These are phyloP conservation scores for Leptura quadrifasciata DNA, from an alignment of 2,888 invertebrate species.

Conservation along the genomic window DNA sequence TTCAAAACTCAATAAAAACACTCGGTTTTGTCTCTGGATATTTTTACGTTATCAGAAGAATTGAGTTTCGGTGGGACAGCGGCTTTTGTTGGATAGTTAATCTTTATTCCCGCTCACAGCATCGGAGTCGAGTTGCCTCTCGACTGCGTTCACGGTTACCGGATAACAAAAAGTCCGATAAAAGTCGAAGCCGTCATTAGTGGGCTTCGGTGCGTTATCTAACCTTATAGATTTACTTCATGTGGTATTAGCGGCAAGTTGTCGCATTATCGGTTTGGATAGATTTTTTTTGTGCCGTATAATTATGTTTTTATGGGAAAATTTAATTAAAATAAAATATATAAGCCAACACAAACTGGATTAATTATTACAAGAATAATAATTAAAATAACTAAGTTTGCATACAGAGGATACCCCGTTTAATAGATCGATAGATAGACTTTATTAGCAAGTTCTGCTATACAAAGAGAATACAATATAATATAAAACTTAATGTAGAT, in stretches of 20 bases:
- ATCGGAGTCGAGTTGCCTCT: not conserved
- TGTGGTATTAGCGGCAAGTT: not conserved
- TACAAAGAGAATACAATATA: no score
- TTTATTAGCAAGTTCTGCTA: no score
- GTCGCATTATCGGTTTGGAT: conserved; percentile 2
- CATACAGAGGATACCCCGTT: no score
- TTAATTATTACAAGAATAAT: no score
- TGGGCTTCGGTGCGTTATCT: conserved; percentile 53
- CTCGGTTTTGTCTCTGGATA: not conserved
- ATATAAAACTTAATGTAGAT: no score
- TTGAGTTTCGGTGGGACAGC: conserved; percentile 50
- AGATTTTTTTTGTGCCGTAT: not conserved
- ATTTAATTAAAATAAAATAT: no score
- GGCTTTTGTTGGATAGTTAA: conserved; percentile 65
- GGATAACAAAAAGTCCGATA: conserved; percentile 52
- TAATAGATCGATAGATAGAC: no score
- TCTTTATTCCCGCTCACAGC: conserved; percentile 55
- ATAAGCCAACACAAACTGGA: no score
- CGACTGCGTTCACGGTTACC: conserved; percentile 11
- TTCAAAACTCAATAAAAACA: conserved; percentile 6
- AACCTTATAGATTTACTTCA: conserved; percentile 52
- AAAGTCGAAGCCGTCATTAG: conserved; percentile 55
- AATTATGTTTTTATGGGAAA: no score
- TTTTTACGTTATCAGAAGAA: conserved; percentile 16
- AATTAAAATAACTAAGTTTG: not conserved